These are phyloP conservation scores for Pheosia gnoma DNA, from an alignment of 2,888 invertebrate genomes.

Conservation along the genomic window DNA sequence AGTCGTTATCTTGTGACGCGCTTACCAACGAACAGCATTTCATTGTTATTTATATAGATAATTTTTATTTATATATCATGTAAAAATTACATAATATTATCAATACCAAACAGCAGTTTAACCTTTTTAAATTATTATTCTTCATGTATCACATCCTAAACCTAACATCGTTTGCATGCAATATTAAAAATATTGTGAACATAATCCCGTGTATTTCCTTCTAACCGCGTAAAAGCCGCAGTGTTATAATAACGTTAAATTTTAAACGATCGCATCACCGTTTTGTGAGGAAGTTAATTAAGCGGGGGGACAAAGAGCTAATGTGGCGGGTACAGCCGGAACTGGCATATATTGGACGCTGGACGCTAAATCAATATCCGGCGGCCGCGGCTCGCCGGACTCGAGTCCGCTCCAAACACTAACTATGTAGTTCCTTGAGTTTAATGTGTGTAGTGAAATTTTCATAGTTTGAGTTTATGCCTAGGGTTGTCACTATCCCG, in stretches of 20 bases:
- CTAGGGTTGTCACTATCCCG: slow-evolving; percentile 9
- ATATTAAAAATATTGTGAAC: neutral
- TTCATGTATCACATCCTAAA: too few relatives aligned
- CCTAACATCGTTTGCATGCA: too few relatives aligned
- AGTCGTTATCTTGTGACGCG: too few relatives aligned
- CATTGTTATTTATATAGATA: too few relatives aligned
- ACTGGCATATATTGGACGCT: slow-evolving; percentile 63
- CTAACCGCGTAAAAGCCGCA: neutral
- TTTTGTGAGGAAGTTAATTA: slow-evolving; percentile 63
- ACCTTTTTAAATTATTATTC: too few relatives aligned
- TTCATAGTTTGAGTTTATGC: slow-evolving; percentile 7
- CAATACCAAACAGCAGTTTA: too few relatives aligned
- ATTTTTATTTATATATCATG: too few relatives aligned
- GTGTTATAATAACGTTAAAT: slow-evolving; percentile 8
- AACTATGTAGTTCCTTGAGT: slow-evolving; percentile 48
- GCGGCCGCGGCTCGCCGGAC: slow-evolving; percentile 60
- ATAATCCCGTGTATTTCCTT: neutral
- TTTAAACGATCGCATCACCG: slow-evolving; percentile 32
- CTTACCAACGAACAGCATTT: too few relatives aligned
- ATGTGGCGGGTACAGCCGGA: slow-evolving; percentile 61
- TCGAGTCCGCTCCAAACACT: slow-evolving; percentile 44
- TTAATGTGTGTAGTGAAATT: slow-evolving; percentile 22
- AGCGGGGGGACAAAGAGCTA: slow-evolving; percentile 59
- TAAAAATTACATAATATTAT: too few relatives aligned
- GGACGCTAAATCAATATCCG: slow-evolving; percentile 83